Evolutionary conservation across 2,797 vertebrate genomes (phyloP), one percentile per base, ranked within the genome.

Genomic region (Cuculus canorus): DNA sequence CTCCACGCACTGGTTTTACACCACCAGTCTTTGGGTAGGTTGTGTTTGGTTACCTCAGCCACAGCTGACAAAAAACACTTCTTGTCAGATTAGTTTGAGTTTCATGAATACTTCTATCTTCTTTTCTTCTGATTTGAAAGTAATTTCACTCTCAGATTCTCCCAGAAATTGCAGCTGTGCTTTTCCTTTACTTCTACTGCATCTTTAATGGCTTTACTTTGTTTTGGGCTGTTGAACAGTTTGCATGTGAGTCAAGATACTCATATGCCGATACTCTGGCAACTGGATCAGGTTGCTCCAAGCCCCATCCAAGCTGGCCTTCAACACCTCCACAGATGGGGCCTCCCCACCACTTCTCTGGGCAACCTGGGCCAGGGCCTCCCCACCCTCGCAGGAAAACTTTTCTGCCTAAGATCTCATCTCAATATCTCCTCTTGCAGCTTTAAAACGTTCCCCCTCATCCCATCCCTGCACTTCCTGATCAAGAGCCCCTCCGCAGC

Each of bases 1-100:
- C 5, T 22, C 37, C 2, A 1, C 14, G 14, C 0, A 3, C 14
- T 32, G 17, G 4, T 33, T 33, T 50, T 37, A 12, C 3, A 1
- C 41, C 7, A 3, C 14, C 5, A 3, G 9, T 10, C 4, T 10
- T 60, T 10, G 22, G 15, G 14, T 13, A 17, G 27, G 11, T 54
- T 37, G 57, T 60, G 7, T 79, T 50, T 7, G 6, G 32, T 33
- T 56, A 53, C 32, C 64, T 54, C 47, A 70, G 50, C 43, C 43
- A 3, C 6, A 60, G 16, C 39, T 83, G 47, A 28, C 35, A 23
- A 13, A 78, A 65, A 28, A 9, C 28, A 53, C 8, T 37, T 59
- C 43, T 70, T 11, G 21, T 32, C 32, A 17, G 52, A 22, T 17
- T 25, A 7, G 12, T 72, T 69, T 37, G 13, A 23, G 15, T 69